Evolutionary conservation across 2,113 vertebrate species (phyloP).

Genomic region (Zonotrichia leucophrys): DNA sequence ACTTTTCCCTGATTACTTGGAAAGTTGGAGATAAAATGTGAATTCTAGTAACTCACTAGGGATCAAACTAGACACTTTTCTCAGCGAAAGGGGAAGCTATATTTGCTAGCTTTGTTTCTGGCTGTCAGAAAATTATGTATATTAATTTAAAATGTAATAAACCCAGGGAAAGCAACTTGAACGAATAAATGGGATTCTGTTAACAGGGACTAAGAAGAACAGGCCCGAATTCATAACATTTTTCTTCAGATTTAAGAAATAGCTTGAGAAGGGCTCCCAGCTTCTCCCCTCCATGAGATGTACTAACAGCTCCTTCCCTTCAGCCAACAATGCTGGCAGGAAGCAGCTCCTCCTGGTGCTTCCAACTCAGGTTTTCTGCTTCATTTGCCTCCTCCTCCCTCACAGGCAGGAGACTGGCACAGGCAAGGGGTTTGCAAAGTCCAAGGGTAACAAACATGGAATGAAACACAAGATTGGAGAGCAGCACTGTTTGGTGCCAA

Average conservation of each 20-base stretch:
- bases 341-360: neutral
- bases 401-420: accelerated
- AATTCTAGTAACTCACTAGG: neutral
- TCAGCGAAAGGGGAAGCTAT: neutral
- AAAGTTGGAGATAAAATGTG: neutral
- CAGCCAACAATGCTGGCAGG: neutral
- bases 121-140: neutral
- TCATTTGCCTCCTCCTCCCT: neutral
- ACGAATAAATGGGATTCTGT: neutral
- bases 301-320: neutral
- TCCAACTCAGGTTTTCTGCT: neutral
- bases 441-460: neutral
- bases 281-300: neutral
- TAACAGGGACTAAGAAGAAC: neutral
- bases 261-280: neutral
- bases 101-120: neutral
- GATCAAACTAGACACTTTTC: neutral
- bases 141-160: neutral
- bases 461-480: neutral
- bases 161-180: neutral
- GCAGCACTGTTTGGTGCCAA: neutral
- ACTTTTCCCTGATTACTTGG: neutral
- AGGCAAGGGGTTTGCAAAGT: neutral
- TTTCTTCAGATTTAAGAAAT: neutral
- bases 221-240: neutral